Conservation (phyloP, 2,797 vertebrate genomes). For the Cheirogaleus major region DNA sequence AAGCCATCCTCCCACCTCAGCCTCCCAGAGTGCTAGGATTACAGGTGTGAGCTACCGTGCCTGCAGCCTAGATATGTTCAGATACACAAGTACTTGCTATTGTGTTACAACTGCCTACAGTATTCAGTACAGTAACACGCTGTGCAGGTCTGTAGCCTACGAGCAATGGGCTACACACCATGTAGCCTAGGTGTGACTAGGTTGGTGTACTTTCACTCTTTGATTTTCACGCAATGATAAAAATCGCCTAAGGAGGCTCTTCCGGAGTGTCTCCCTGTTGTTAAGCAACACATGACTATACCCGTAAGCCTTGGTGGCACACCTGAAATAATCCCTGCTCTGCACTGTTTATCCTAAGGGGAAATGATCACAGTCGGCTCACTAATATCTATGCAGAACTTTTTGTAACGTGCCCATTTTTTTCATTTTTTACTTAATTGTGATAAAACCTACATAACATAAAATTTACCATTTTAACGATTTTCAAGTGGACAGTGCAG, state of each 20-base stretch:
- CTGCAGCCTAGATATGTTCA: background rate
- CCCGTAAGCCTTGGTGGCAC: background rate
- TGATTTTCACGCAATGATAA: background rate
- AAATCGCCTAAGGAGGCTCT: background rate
- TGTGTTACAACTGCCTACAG: background rate
- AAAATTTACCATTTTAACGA: background rate
- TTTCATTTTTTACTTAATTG: background rate
- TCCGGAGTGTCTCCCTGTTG: background rate
- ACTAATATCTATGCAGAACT: too few relatives aligned
- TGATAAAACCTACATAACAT: background rate
- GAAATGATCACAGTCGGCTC: background rate
- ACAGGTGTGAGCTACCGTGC: too few relatives aligned
- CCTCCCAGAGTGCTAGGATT: too few relatives aligned
- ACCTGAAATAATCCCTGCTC: background rate
- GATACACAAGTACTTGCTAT: background rate
- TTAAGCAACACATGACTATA: background rate
- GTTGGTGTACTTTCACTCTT: background rate
- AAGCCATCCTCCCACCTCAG: too few relatives aligned
- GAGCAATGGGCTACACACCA: background rate
- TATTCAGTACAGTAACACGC: background rate
- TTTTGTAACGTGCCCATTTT: background rate
- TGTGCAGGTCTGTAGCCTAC: background rate
- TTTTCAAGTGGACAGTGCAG: background rate
- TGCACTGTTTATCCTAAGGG: background rate
- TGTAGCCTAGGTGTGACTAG: too few relatives aligned